A percentile compares a stretch with the other conserved stretches of the same genome.
phyloP scores from a whole-genome alignment of 2,113 vertebrate genomes.

The Acinonyx jubatus region DNA sequence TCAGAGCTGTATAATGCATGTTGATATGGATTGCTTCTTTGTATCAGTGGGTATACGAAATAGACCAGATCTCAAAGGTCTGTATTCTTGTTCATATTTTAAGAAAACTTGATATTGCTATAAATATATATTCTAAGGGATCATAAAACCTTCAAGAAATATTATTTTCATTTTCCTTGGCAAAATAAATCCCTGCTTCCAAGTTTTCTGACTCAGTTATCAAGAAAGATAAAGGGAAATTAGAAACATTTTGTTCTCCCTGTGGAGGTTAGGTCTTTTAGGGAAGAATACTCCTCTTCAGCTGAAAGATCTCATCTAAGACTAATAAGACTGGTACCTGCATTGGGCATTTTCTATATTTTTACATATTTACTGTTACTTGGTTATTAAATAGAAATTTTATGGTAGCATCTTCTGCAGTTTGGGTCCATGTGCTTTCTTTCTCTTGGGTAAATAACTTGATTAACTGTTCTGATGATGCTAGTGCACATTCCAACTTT shows the following conservation, averaged over 20 bases:
- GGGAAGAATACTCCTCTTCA: background rate
- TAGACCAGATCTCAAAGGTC: conserved; percentile 95
- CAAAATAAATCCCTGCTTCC: background rate
- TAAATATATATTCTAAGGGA: background rate
- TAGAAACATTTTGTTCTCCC: background rate
- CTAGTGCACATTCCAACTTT: background rate
- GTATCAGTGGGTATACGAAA: conserved; percentile 97
- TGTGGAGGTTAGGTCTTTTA: background rate
- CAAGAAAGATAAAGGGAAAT: background rate
- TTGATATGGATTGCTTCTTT: conserved; percentile 99
- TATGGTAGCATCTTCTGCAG: background rate
- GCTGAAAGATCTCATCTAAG: background rate
- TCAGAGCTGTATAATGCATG: conserved; percentile 95
- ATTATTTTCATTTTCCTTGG: background rate
- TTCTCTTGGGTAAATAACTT: background rate
- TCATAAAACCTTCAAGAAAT: conserved; percentile 2
- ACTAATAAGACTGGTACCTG: background rate
- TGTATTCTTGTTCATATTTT: conserved; percentile 78
- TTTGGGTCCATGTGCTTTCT: background rate
- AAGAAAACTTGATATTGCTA: conserved; percentile 21
- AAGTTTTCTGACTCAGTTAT: background rate
- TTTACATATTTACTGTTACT: background rate
- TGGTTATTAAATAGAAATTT: conserved; percentile 28
- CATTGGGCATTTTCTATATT: background rate
- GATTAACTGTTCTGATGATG: background rate